Evolutionary conservation across 2,888 invertebrate genomes (phyloP).

Genomic region (Heteromurus nitidus): DNA sequence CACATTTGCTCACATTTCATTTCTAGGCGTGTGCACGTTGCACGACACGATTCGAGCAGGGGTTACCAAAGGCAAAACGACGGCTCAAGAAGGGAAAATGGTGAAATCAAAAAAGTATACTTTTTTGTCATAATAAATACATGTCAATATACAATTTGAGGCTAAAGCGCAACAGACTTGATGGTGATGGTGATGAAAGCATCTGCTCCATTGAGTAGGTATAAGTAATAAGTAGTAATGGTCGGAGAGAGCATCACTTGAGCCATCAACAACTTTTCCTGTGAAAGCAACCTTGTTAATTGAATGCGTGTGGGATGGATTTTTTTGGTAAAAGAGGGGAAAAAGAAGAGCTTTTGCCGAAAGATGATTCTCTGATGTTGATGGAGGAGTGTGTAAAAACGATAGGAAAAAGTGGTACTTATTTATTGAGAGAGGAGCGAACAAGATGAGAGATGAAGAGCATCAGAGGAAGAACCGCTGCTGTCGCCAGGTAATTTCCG

Average conservation of each 20-base stretch:
- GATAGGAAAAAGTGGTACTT: slow-evolving; percentile 46
- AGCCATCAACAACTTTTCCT: slow-evolving; percentile 53
- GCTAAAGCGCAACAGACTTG: not conserved
- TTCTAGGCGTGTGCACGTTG: too few relatives aligned
- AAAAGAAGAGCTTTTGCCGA: slow-evolving; percentile 22
- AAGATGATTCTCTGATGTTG: slow-evolving; percentile 33
- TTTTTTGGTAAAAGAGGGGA: slow-evolving; percentile 36
- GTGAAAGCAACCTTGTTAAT: slow-evolving; percentile 61
- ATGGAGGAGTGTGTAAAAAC: slow-evolving; percentile 42
- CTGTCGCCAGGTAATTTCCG: slow-evolving; percentile 67
- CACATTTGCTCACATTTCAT: too few relatives aligned
- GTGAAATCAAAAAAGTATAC: too few relatives aligned
- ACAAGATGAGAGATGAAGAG: slow-evolving; percentile 15
- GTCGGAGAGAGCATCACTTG: slow-evolving; percentile 43
- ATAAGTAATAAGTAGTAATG: slow-evolving; percentile 18
- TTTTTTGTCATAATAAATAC: too few relatives aligned
- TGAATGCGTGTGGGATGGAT: slow-evolving; percentile 66
- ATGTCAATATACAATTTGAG: not conserved
- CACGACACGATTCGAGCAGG: too few relatives aligned
- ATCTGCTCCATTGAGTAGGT: not conserved
- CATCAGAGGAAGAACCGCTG: slow-evolving; percentile 46
- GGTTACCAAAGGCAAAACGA: too few relatives aligned
- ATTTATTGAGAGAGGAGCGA: slow-evolving; percentile 13
- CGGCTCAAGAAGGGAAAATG: too few relatives aligned
- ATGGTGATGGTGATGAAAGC: not conserved